Conservation (phyloP, 2,888 invertebrate species). For the Heliconius aoede region DNA sequence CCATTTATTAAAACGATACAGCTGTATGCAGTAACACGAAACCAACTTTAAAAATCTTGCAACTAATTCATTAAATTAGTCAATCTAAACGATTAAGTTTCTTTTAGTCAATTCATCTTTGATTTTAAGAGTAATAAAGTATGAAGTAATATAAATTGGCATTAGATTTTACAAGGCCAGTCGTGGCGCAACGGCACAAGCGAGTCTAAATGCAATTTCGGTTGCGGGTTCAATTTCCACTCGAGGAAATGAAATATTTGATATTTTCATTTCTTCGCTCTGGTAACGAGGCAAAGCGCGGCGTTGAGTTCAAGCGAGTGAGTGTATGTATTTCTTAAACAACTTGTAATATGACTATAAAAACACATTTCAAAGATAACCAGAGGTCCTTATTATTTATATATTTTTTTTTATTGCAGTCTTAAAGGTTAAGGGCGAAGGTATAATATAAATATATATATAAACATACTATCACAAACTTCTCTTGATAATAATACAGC, state of each 20-base stretch:
- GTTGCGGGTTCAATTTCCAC: no score
- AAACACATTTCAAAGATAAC: neutral
- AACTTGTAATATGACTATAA: neutral
- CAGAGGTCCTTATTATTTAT: neutral
- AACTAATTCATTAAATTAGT: constrained; percentile 32
- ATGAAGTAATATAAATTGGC: neutral
- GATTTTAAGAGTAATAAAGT: constrained; percentile 20
- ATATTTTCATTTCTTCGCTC: no score
- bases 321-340: neutral
- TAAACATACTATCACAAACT: neutral
- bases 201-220: no score
- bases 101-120: constrained; percentile 11
- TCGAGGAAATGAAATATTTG: no score
- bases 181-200: no score
- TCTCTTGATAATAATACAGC: neutral
- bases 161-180: neutral
- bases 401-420: neutral
- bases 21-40: constrained; percentile 39
- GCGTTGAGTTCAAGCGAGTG: neutral
- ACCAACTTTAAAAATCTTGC: constrained; percentile 36
- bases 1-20: constrained; percentile 37
- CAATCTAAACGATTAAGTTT: constrained; percentile 25
- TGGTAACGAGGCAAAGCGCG: no score
- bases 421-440: neutral
- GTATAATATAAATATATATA: neutral